Conservation (phyloP, 2,797 vertebrate genomes). For the Chloroceryle inda region DNA sequence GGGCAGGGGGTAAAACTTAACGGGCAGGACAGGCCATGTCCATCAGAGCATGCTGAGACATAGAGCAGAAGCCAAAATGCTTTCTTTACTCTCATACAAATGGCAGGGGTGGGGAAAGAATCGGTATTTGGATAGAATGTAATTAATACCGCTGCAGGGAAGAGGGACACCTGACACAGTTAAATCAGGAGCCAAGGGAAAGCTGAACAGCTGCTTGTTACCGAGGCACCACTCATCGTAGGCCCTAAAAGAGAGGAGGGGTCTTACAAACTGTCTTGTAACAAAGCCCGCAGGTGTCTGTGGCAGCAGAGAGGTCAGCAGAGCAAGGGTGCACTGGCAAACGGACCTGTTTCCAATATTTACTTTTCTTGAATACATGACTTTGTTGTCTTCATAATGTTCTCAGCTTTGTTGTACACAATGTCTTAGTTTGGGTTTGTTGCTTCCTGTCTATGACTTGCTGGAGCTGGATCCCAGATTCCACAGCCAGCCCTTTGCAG, state of each 20-base stretch:
- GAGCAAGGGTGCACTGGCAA: slow-evolving; percentile 2
- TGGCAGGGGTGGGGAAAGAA: neutral
- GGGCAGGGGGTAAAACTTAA: neutral
- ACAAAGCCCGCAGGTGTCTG: accelerated
- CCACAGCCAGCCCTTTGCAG: neutral
- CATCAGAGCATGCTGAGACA: neutral
- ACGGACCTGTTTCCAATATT: neutral
- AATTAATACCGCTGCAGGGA: neutral
- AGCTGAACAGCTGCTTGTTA: neutral
- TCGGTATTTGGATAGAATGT: neutral
- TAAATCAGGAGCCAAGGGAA: neutral
- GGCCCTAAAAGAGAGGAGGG: neutral
- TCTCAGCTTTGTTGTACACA: slow-evolving; percentile 45
- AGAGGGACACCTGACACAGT: neutral
- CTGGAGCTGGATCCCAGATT: slow-evolving; percentile 19
- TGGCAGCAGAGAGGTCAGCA: neutral
- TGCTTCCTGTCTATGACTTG: slow-evolving; percentile 42
- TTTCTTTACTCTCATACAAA: neutral
- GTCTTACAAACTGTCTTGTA: neutral
- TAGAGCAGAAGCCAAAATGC: neutral
- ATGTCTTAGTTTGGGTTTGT: slow-evolving; percentile 49
- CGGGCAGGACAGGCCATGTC: neutral
- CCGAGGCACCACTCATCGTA: neutral
- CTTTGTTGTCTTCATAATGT: slow-evolving; percentile 46
- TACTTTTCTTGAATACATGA: slow-evolving; percentile 24